A percentile compares a stretch with the other conserved stretches of the same genome.
Conservation (phyloP, 2,797 vertebrate genomes). For the Arrhamphus sclerolepis region DNA sequence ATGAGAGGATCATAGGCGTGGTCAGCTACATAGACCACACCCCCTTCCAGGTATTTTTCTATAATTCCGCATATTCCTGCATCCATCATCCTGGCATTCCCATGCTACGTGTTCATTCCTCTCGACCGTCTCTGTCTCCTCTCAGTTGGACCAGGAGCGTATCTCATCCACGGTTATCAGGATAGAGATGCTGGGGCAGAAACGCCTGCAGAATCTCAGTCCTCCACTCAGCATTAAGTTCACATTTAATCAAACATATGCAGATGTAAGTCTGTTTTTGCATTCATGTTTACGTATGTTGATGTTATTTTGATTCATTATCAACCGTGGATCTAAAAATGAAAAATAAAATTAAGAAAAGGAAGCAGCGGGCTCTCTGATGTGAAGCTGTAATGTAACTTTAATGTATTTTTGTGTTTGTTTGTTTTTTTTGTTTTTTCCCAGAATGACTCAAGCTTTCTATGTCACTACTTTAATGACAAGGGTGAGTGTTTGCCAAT, state of each 20-base stretch:
- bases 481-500: conserved; percentile 15
- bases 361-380: no score
- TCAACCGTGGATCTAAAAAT: no score
- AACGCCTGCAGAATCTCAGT: neutral
- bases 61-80: neutral
- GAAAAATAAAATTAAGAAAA: no score
- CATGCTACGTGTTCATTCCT: neutral
- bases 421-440: conserved; percentile 21
- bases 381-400: neutral
- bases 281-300: neutral
- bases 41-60: conserved; percentile 59
- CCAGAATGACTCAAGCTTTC: conserved; percentile 27
- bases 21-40: conserved; percentile 41
- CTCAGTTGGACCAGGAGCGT: conserved; percentile 19
- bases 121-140: no score
- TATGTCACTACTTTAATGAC: conserved; percentile 60
- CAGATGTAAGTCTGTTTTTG: conserved; percentile 28
- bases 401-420: no score
- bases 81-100: no score
- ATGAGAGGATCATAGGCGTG: conserved; percentile 37
- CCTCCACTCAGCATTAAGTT: conserved; percentile 62
- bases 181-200: conserved; percentile 43
- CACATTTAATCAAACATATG: fast-evolving
- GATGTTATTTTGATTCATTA: no score
- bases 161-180: conserved; percentile 58